phyloP scores from a whole-genome alignment of 2,797 vertebrate genomes.

The Zalophus californianus region DNA sequence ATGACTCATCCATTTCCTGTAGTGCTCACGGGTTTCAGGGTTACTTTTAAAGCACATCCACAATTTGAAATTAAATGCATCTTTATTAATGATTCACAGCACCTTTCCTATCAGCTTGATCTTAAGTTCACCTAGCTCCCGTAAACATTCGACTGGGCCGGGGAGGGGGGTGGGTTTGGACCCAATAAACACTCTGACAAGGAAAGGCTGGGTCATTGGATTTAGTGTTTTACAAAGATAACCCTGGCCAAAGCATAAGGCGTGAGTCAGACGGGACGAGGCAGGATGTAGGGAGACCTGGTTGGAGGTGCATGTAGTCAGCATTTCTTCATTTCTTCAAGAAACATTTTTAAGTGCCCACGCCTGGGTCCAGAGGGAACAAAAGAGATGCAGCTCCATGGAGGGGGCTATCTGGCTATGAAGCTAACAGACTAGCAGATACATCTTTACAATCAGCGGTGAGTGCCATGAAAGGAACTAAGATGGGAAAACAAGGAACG shows the following conservation, averaged over 20 bases:
- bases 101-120: neutral
- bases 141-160: neutral
- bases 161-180: neutral
- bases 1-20: slow-evolving; percentile 80
- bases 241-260: neutral
- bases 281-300: neutral
- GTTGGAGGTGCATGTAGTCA: neutral
- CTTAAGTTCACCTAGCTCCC: neutral
- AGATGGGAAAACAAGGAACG: neutral
- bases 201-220: neutral
- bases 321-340: neutral
- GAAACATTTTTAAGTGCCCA: neutral
- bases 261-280: neutral
- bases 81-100: slow-evolving; percentile 35
- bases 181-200: neutral
- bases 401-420: neutral
- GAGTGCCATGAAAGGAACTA: neutral
- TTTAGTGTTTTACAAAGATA: neutral
- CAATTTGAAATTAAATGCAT: slow-evolving; percentile 39
- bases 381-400: neutral
- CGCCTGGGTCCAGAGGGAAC: neutral
- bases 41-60: slow-evolving; percentile 64
- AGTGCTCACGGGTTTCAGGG: slow-evolving; percentile 35
- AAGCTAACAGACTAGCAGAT: neutral
- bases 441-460: neutral